Evolutionary conservation across 2,797 vertebrate genomes (phyloP).

Genomic region (Xiphorhynchus erythropygius): DNA sequence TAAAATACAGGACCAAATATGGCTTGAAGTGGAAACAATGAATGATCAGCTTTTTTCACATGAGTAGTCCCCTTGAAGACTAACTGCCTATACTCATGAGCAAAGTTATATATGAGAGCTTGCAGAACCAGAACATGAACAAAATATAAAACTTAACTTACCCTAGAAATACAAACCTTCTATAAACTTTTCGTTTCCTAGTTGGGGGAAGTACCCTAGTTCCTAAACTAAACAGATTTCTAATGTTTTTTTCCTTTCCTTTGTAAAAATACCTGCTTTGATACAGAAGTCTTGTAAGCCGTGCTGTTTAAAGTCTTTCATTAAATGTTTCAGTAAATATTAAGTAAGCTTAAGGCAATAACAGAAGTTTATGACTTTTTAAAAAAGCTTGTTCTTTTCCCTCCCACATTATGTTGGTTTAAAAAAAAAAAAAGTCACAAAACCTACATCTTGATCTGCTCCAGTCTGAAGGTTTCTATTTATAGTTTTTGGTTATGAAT

Average conservation of each 20-base stretch:
- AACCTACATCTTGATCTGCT: conserved; percentile 80
- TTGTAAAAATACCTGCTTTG: conserved; percentile 51
- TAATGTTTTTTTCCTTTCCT: background rate
- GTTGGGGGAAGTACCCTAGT: conserved; percentile 3
- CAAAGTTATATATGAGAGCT: background rate
- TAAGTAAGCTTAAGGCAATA: conserved; percentile 48
- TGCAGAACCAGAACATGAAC: conserved; percentile 12
- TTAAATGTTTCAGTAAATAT: conserved; percentile 55
- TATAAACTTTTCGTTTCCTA: background rate
- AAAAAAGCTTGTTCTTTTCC: conserved; percentile 37
- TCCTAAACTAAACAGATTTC: background rate
- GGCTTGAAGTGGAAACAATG: conserved; percentile 42
- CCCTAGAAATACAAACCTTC: background rate
- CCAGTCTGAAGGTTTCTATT: conserved; percentile 76
- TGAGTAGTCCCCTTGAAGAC: conserved; percentile 40
- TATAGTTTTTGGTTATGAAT: conserved; percentile 81
- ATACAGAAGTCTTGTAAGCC: conserved; percentile 9
- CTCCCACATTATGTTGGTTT: conserved; percentile 50
- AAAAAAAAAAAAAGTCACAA: conserved; percentile 52
- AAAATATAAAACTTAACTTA: background rate
- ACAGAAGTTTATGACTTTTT: conserved; percentile 55
- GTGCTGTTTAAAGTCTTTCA: conserved; percentile 17
- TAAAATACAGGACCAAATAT: conserved; percentile 31
- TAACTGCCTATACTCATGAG: background rate
- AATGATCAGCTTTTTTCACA: conserved; percentile 47